Conservation (phyloP, 1,140 invertebrate species). For the Drosophila kurseongensis region DNA sequence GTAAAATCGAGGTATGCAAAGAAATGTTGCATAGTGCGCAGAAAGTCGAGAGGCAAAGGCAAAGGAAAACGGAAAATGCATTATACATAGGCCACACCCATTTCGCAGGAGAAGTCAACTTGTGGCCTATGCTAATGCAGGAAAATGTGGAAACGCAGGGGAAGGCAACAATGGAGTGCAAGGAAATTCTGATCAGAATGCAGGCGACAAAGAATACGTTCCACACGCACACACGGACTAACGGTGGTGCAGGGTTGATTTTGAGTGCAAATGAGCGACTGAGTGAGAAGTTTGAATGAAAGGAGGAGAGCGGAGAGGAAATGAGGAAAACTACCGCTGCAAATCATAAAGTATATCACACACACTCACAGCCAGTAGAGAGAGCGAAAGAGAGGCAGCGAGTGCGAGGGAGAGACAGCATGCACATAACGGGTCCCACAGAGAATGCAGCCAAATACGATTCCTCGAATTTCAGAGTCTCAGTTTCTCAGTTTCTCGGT, state of each 20-base stretch:
- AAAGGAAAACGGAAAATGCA: slow-evolving; percentile 24
- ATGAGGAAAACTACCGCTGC: slow-evolving; percentile 53
- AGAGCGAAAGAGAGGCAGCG: not conserved
- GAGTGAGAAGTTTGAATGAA: slow-evolving; percentile 21
- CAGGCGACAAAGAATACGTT: slow-evolving; percentile 53
- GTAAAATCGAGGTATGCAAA: slow-evolving; percentile 16
- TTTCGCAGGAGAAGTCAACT: slow-evolving; percentile 54
- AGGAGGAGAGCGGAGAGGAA: slow-evolving; percentile 17
- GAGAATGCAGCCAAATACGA: slow-evolving; percentile 42
- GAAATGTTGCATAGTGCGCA: slow-evolving; percentile 28
- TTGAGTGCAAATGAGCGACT: slow-evolving; percentile 20
- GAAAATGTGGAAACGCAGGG: slow-evolving; percentile 43
- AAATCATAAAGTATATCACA: slow-evolving; percentile 50
- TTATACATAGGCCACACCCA: slow-evolving; percentile 58
- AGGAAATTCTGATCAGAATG: slow-evolving; percentile 50
- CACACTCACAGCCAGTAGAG: slow-evolving; percentile 1
- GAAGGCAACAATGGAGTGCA: slow-evolving; percentile 47
- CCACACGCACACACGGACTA: slow-evolving; percentile 33
- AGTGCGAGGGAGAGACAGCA: slow-evolving; percentile 13
- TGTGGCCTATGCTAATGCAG: slow-evolving; percentile 58
- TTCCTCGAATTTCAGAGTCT: slow-evolving; percentile 3
- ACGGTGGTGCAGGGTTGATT: slow-evolving; percentile 46
- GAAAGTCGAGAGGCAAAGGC: not conserved
- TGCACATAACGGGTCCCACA: slow-evolving; percentile 40
- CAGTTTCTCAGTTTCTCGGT: slow-evolving; percentile 43